Conservation (phyloP, 2,113 vertebrate genomes). For the Cinclus mexicanus region DNA sequence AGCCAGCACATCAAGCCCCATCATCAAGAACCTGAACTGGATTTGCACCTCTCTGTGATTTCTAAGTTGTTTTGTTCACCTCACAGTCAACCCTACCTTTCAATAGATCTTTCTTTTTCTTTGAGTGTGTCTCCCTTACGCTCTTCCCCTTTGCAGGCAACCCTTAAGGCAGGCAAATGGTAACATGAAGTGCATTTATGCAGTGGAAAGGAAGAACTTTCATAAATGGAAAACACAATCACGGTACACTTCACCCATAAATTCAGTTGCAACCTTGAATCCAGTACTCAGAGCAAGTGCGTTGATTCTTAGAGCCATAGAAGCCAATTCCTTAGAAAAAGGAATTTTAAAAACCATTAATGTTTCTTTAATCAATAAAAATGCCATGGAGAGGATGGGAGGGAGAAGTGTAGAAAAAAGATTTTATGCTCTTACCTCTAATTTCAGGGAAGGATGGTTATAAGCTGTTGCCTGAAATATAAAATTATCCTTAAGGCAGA, state of each 20-base stretch:
- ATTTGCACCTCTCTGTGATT: neutral
- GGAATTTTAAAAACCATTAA: neutral
- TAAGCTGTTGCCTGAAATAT: neutral
- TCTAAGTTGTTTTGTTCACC: neutral
- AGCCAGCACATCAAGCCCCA: neutral
- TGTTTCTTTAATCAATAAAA: conserved; percentile 4
- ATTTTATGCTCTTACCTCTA: neutral
- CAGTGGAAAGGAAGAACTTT: neutral
- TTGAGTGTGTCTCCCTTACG: neutral
- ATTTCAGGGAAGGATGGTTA: conserved; percentile 48
- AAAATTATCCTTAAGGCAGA: neutral
- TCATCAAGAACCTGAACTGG: neutral
- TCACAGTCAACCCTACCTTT: neutral
- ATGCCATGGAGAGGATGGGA: neutral
- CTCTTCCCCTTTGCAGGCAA: neutral
- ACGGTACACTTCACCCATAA: conserved; percentile 3
- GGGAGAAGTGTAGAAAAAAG: neutral
- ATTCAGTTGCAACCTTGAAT: neutral
- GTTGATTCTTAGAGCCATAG: neutral
- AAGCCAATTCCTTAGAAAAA: neutral
- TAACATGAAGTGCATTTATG: neutral
- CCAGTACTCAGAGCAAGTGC: neutral
- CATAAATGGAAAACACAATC: neutral
- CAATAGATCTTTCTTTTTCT: neutral
- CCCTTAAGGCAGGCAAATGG: neutral